Conservation (phyloP, 2,797 vertebrate genomes). For the Pipistrellus kuhlii region DNA sequence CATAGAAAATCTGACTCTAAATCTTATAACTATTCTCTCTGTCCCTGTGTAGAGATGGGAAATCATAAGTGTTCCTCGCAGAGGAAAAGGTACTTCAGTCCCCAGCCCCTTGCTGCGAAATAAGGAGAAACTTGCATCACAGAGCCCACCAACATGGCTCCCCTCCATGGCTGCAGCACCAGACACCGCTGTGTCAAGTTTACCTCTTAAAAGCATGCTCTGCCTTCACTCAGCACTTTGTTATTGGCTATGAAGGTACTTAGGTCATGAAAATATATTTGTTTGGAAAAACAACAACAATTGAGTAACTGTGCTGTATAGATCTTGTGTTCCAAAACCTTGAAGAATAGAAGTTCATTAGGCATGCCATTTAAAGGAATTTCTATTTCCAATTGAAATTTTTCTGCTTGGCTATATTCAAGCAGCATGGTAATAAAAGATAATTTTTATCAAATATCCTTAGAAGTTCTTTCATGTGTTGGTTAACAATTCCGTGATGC, state of each 20-base stretch:
- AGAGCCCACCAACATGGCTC: neutral
- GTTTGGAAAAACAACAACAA: neutral
- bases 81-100: neutral
- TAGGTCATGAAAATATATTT: neutral
- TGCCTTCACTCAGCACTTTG: neutral
- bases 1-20: neutral
- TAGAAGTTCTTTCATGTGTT: constrained; percentile 35
- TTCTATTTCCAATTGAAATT: constrained; percentile 48
- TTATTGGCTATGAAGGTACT: neutral
- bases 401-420: constrained; percentile 43
- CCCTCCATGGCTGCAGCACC: neutral
- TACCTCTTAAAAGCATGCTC: neutral
- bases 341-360: constrained; percentile 12
- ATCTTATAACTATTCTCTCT: neutral
- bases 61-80: neutral
- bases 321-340: constrained; percentile 26
- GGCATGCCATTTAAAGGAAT: constrained; percentile 11
- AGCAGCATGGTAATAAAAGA: constrained; percentile 46
- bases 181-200: neutral
- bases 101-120: neutral
- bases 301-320: neutral
- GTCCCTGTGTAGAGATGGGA: neutral
- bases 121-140: neutral
- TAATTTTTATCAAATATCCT: constrained; percentile 39
- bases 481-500: constrained; percentile 20